Base-by-base conservation (phyloP, 2,797 vertebrate genomes). In the Danio albolineatus region DNA sequence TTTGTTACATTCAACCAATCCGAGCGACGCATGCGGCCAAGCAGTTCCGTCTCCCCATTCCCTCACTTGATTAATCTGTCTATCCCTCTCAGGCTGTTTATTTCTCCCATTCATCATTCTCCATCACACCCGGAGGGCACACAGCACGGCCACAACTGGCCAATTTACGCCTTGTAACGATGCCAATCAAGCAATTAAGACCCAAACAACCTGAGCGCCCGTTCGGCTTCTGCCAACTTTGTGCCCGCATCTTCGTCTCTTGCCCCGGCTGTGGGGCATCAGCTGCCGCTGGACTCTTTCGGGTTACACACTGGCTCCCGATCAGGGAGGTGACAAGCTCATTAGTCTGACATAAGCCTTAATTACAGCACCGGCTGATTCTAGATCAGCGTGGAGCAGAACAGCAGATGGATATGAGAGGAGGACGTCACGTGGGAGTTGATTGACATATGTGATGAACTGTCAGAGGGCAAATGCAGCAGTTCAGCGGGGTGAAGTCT, bases 141-240 rank as follows among this genome's bases (percentile, higher is more conserved):
- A 44, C 85, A 80, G 82, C 56, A 60, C 9, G 43, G 57, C 64
- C 80, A 86, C 82, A 84, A 78, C 77, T 81, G 89, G 86, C 88
- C 90, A 89, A 90, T 91, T 79, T 89, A 89, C 76, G 46, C 51
- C 66, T 71, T 88, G 87, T 90, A 91, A 91, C 89, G 87, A 85
- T 90, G 88, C 91, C 90, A 91, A 88, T 93, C 90, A 90, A 88
- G 76, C 87, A 93, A 92, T 92, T 91, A 90, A 90, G 85, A 88
- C 86, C 88, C 87, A 60, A 41, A 86, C 88, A 89, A 87, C 89
- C 85, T 86, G 59, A 65, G 84, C 41, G 76, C 70, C 79, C 44
- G 13, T 6, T 69, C 76, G 0, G 0, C 17, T 65, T 39, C 67
- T 89, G 89, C 86, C 82, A 85, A 46, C 61, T 76, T 48, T 39